A percentile compares a stretch with the other conserved stretches of the same genome.
Evolutionary conservation across 1,140 invertebrate species (phyloP).

Genomic region (Phocides pigmalion): DNA sequence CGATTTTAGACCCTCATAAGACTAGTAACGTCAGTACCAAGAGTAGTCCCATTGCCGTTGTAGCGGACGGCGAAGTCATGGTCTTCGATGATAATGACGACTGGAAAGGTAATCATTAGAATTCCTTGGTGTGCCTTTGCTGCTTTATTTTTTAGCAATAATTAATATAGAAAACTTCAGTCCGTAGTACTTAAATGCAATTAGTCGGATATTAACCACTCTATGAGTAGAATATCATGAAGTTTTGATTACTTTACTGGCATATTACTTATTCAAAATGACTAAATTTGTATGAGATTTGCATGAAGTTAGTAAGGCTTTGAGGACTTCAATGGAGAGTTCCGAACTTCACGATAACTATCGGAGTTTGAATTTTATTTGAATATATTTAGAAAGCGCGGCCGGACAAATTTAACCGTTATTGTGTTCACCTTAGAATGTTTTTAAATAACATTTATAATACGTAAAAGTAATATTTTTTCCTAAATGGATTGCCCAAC

Average conservation of each 20-base stretch:
- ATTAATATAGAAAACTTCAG: too few relatives aligned
- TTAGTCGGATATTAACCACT: too few relatives aligned
- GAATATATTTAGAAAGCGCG: conserved; percentile 10
- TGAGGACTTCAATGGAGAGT: conserved; percentile 18
- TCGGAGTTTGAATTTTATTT: conserved; percentile 24
- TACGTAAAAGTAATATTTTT: not conserved
- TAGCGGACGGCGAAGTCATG: conserved; percentile 89
- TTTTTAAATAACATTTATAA: not conserved
- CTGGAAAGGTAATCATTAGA: conserved; percentile 84
- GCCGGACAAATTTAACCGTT: conserved; percentile 7
- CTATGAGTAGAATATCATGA: conserved; percentile 8
- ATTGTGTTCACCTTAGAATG: conserved; percentile 10
- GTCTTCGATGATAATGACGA: conserved; percentile 93
- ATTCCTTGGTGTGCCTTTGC: not conserved
- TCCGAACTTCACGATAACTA: conserved; percentile 26
- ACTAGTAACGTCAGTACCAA: conserved; percentile 72
- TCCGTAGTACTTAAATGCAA: too few relatives aligned
- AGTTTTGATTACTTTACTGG: conserved; percentile 28
- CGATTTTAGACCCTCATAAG: conserved; percentile 80
- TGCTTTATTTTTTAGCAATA: not conserved
- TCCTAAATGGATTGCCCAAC: not conserved
- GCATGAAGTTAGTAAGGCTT: conserved; percentile 28
- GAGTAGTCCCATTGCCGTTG: conserved; percentile 83
- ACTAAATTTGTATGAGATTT: conserved; percentile 25
- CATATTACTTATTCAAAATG: conserved; percentile 26